Percentiles rank a stretch among this genome's conserved stretches.
These are phyloP conservation scores for Prochilodus magdalenae DNA, from an alignment of 2,113 vertebrate species.

Conservation along the genomic window DNA sequence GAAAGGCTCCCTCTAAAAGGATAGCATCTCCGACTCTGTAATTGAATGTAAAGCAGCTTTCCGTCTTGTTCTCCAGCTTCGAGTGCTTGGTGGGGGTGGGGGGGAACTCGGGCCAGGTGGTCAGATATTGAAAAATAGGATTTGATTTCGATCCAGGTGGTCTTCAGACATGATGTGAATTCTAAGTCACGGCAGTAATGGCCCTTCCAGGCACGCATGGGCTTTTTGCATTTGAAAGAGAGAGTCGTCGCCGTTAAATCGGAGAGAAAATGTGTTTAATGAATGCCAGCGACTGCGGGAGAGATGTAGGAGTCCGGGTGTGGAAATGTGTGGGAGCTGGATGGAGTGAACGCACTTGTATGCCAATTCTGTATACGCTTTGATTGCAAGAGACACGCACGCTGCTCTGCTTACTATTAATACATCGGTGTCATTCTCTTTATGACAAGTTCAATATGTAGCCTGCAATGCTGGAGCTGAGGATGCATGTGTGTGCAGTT, in stretches of 20 bases:
- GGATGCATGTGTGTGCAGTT: too few species aligned
- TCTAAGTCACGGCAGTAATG: background rate
- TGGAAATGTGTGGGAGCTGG: constrained; percentile 14
- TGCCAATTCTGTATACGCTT: background rate
- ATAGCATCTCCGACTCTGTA: background rate
- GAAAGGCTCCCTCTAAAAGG: background rate
- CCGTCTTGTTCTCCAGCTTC: background rate
- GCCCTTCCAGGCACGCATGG: background rate
- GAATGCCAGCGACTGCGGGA: background rate
- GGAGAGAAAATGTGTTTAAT: constrained; percentile 3
- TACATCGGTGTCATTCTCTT: constrained; percentile 10
- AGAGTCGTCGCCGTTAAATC: background rate
- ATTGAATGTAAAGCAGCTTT: constrained; percentile 10
- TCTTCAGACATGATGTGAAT: constrained; percentile 41
- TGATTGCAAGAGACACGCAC: constrained; percentile 17
- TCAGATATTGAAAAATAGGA: constrained; percentile 40
- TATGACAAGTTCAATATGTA: constrained; percentile 3
- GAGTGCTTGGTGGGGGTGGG: background rate
- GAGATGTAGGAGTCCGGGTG: constrained; percentile 2
- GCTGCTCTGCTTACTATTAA: constrained; percentile 32
- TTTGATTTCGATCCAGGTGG: constrained; percentile 43
- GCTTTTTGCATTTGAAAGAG: background rate
- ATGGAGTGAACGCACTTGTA: background rate
- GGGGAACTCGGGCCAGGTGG: constrained; percentile 12
- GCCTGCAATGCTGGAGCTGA: background rate